phyloP scores from a whole-genome alignment of 2,113 vertebrate species.

The Forbesichthys papilliferus region DNA sequence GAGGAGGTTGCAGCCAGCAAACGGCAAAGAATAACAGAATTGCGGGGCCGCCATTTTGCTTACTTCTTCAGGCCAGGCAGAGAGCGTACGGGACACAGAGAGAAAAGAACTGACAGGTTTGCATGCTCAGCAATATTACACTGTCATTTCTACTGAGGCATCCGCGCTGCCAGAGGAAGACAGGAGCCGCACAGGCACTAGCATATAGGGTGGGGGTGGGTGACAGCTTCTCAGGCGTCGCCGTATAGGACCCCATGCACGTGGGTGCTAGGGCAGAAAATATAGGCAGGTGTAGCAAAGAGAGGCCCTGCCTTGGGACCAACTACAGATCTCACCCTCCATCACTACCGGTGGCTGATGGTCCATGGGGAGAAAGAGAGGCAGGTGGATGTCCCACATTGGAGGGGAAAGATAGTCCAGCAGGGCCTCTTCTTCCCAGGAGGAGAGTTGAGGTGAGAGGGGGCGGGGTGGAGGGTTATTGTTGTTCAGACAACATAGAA shows the following conservation, averaged over 20 bases:
- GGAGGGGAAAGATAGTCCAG: constrained; percentile 73
- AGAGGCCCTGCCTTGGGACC: constrained; percentile 55
- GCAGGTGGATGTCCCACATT: constrained; percentile 79
- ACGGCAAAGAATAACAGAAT: constrained; percentile 12
- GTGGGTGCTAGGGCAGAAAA: constrained; percentile 21
- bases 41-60: neutral
- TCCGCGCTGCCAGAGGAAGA: constrained; percentile 27
- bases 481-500: neutral
- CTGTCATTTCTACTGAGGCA: constrained; percentile 36
- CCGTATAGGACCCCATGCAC: constrained; percentile 48
- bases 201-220: constrained; percentile 21
- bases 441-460: constrained; percentile 47
- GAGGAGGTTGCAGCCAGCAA: constrained; percentile 11
- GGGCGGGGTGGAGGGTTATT: neutral
- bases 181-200: constrained; percentile 19
- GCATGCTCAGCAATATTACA: constrained; percentile 53
- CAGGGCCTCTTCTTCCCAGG: constrained; percentile 76
- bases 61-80: neutral
- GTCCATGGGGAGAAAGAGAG: constrained; percentile 77
- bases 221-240: constrained; percentile 32
- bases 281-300: constrained; percentile 8
- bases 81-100: constrained; percentile 16
- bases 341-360: constrained; percentile 70
- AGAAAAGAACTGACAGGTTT: neutral
- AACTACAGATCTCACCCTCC: constrained; percentile 82